These are phyloP conservation scores for Falco naumanni DNA, from an alignment of 2,797 vertebrate species.

Conservation along the genomic window DNA sequence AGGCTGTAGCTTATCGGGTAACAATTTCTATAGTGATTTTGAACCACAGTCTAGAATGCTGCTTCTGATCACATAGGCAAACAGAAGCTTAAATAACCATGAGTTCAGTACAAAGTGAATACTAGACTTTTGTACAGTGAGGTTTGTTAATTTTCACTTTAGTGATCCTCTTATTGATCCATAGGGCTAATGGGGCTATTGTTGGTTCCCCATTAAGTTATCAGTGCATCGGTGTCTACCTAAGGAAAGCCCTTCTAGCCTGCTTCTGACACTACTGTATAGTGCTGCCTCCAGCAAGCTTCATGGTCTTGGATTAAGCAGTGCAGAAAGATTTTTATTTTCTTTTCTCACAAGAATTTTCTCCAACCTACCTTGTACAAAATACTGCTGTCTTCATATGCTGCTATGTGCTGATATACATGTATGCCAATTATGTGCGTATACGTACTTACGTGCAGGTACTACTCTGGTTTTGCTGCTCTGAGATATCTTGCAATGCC, in stretches of 20 bases:
- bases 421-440: background rate
- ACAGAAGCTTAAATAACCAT: background rate
- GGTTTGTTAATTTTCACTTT: background rate
- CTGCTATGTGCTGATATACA: background rate
- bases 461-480: background rate
- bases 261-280: background rate
- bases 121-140: background rate
- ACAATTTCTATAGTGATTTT: background rate
- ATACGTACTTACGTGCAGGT: background rate
- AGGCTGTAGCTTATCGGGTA: background rate
- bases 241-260: background rate
- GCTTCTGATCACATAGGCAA: background rate
- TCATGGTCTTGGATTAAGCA: background rate
- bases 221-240: background rate
- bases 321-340: background rate
- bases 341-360: background rate
- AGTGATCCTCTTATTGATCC: background rate
- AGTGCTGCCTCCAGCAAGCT: background rate
- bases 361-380: background rate
- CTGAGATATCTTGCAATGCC: background rate
- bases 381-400: background rate
- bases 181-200: background rate
- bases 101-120: background rate
- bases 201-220: background rate
- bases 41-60: background rate